A percentile compares a stretch with the other conserved stretches of the same genome.
These are phyloP conservation scores for Cryptophagus acutangulus DNA, from an alignment of 2,888 invertebrate species.

Conservation along the genomic window DNA sequence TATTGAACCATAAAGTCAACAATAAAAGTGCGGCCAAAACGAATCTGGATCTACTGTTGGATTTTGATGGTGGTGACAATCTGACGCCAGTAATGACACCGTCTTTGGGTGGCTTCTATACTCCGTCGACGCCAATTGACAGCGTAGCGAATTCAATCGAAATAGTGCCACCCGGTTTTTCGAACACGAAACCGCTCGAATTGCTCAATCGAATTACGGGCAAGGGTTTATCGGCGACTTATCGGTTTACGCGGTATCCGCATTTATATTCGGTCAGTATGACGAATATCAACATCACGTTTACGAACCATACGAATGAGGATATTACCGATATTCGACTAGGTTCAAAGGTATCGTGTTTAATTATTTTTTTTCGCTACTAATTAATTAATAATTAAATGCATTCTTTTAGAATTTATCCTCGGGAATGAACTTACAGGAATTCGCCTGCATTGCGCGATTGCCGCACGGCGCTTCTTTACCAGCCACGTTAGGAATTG, in stretches of 20 bases:
- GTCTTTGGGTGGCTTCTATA: conserved; percentile 71
- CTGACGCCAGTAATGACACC: conserved; percentile 77
- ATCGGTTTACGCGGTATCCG: conserved; percentile 71
- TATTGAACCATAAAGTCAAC: conserved; percentile 9
- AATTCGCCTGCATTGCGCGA: conserved; percentile 63
- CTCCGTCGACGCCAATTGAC: conserved; percentile 51
- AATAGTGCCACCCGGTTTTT: conserved; percentile 56
- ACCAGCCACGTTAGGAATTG: conserved; percentile 72
- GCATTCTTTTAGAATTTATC: conserved; percentile 56
- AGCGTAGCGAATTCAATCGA: conserved; percentile 49
- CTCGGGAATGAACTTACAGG: conserved; percentile 68
- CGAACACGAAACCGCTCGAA: conserved; percentile 57
- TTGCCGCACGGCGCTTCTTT: conserved; percentile 62
- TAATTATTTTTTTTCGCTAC: conserved; percentile 14
- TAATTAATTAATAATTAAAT: conserved; percentile 10
- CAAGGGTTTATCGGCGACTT: conserved; percentile 60
- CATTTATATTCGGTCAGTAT: conserved; percentile 77
- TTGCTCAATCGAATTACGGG: conserved; percentile 69
- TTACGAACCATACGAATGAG: conserved; percentile 67
- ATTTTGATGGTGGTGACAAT: conserved; percentile 70
- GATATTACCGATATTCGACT: conserved; percentile 66
- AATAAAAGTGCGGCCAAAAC: conserved; percentile 41
- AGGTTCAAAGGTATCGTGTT: conserved; percentile 60
- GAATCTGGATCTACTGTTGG: conserved; percentile 78
- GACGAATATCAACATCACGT: conserved; percentile 74